Evolutionary conservation across 2,888 invertebrate species (phyloP).

Genomic region (Apomyelois bistriatella): DNA sequence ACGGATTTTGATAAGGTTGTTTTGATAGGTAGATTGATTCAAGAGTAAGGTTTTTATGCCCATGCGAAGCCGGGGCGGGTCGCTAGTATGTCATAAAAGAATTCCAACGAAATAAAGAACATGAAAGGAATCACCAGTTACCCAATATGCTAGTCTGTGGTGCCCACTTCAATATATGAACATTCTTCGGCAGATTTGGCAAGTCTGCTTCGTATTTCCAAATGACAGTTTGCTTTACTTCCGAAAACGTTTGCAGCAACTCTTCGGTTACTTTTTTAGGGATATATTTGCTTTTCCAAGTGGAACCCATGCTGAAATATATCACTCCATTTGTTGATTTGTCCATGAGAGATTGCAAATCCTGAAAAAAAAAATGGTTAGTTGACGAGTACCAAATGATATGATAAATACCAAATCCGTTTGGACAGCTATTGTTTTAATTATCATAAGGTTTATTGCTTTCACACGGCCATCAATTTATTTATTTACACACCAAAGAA

Average conservation of each 20-base stretch:
- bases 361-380: conserved; percentile 27
- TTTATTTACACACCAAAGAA: no score
- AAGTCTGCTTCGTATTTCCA: conserved; percentile 8
- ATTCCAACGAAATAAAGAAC: no score
- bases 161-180: conserved; percentile 9
- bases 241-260: conserved; percentile 51
- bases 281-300: conserved; percentile 47
- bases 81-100: no score
- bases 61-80: no score
- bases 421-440: no score
- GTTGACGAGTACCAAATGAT: no score
- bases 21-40: no score
- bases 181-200: conserved; percentile 3
- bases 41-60: no score
- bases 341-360: conserved; percentile 50
- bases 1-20: no score
- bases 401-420: no score
- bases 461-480: no score
- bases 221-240: conserved; percentile 10
- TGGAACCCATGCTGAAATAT: conserved; percentile 68
- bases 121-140: background rate
- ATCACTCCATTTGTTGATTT: conserved; percentile 59
- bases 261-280: conserved; percentile 40
- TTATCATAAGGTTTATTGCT: no score
- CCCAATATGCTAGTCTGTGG: conserved; percentile 13